A percentile compares a stretch with the other conserved stretches of the same genome.
These are phyloP conservation scores for Glossophaga mutica DNA, from an alignment of 2,797 vertebrate genomes.

Conservation along the genomic window DNA sequence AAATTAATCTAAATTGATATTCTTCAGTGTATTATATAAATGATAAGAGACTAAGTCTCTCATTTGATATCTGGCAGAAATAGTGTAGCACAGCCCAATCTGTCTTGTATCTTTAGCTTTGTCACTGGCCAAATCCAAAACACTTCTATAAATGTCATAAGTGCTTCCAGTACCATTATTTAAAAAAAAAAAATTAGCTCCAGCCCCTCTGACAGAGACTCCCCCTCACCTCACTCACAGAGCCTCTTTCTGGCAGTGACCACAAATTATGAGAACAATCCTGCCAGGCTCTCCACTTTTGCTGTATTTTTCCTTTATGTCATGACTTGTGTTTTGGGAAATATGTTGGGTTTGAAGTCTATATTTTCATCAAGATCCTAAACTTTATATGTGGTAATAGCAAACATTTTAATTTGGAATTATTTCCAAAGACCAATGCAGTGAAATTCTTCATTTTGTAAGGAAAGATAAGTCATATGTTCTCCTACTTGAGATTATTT, in stretches of 20 bases:
- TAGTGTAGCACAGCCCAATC: neutral
- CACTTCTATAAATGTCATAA: conserved; percentile 33
- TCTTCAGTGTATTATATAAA: neutral
- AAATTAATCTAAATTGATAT: conserved; percentile 46
- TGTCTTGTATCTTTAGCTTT: neutral
- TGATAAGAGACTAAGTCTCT: neutral
- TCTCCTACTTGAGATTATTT: neutral
- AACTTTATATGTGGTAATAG: neutral
- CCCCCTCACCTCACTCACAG: neutral
- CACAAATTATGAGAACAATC: neutral
- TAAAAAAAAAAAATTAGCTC: conserved; percentile 33
- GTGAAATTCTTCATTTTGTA: neutral
- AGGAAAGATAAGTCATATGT: neutral
- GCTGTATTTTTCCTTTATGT: neutral
- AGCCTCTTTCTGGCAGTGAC: neutral
- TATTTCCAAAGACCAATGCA: neutral
- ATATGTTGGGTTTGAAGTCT: neutral
- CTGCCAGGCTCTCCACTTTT: neutral
- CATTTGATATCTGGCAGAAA: conserved; percentile 11
- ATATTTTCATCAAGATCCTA: neutral
- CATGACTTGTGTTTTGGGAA: neutral
- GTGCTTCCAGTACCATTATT: neutral
- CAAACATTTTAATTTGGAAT: neutral
- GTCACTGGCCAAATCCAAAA: conserved; percentile 31
- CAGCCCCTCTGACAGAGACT: neutral